A percentile compares a stretch with the other conserved stretches of the same genome.
Evolutionary conservation across 1,140 invertebrate genomes (phyloP).

Genomic region (Brachionus plicatilis): DNA sequence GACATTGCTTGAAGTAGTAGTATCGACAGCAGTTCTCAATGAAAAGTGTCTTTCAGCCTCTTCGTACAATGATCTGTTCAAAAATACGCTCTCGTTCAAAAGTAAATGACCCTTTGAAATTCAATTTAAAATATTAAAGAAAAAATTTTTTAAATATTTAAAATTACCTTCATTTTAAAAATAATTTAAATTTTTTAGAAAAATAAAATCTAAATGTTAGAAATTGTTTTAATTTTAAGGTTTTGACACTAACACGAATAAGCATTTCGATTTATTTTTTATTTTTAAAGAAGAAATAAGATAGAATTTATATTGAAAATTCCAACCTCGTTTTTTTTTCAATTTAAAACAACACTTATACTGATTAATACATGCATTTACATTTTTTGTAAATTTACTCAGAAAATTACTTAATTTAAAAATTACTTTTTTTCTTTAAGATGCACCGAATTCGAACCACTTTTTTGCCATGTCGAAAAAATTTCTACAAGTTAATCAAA

Average conservation of each 20-base stretch:
- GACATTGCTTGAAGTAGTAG: not conserved
- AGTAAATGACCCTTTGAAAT: not conserved
- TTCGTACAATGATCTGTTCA: conserved; percentile 32
- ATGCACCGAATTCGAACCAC: not conserved
- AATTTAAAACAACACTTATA: not conserved
- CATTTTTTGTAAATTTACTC: not conserved
- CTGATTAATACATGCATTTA: not conserved
- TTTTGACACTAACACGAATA: not conserved
- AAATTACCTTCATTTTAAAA: not conserved
- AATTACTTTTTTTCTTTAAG: not conserved
- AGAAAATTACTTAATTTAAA: not conserved
- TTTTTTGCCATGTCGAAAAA: not conserved
- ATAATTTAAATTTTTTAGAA: not conserved
- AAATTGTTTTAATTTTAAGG: not conserved
- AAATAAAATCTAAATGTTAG: not conserved
- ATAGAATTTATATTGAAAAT: not conserved
- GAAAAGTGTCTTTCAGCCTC: conserved; percentile 16
- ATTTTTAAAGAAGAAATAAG: not conserved
- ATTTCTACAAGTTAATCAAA: not conserved
- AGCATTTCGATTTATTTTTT: not conserved
- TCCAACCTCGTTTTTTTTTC: not conserved
- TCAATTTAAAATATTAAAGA: not conserved
- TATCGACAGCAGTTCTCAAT: not conserved
- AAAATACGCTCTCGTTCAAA: conserved; percentile 20
- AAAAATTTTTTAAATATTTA: not conserved